Base-by-base conservation (phyloP, 53 echinoderm and acorn worm species). In the Apostichopus leukothele region DNA sequence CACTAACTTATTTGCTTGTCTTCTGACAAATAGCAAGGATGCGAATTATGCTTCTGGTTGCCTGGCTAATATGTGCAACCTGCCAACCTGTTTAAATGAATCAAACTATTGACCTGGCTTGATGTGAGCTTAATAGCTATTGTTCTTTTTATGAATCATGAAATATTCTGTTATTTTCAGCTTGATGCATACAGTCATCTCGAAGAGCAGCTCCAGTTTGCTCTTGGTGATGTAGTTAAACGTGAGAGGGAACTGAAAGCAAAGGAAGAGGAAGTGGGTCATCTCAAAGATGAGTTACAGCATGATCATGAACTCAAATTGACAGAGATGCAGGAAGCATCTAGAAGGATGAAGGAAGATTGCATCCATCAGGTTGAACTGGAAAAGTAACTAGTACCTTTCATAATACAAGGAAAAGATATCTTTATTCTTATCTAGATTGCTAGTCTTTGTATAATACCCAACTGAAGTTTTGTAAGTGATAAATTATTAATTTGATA, bases 281-380 rank as follows among this genome's bases (percentile, higher is more conserved):
- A 94, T 73, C 90, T 99, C n/a, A 88, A 88, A 8, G 88, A 83
- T 50, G 94, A 99, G 60, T 86, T 99, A 7, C 95, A 96, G 76
- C 86, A 96, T 23, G 99, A 99, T 39, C 93, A 99, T 22, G 94
- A 99, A 39, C 89, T 91, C 22, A 91, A 94, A 77, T 53, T 99
- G 86, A 83, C 90, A 1, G 96, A 96, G 88, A 77, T 99, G 86
- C 90, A 96, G 77, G 99, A 96, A 55, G 93, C 93, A 22, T 99
- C 99, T 2, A 89, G 93, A 16, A 89, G 96, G 52, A 91, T 99
- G 87, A 96, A 96, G 77, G 99, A 96, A 57, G 99, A 99, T 75
- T 96, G 96, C 75, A 75, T 99, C 57, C 93, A 94, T 76, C 98
- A 98, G 92, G 88, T 96, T 73, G 95, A 98, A 86, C 86, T 98